These are phyloP conservation scores for Nettapus auritus DNA, from an alignment of 2,113 vertebrate genomes.

Conservation along the genomic window DNA sequence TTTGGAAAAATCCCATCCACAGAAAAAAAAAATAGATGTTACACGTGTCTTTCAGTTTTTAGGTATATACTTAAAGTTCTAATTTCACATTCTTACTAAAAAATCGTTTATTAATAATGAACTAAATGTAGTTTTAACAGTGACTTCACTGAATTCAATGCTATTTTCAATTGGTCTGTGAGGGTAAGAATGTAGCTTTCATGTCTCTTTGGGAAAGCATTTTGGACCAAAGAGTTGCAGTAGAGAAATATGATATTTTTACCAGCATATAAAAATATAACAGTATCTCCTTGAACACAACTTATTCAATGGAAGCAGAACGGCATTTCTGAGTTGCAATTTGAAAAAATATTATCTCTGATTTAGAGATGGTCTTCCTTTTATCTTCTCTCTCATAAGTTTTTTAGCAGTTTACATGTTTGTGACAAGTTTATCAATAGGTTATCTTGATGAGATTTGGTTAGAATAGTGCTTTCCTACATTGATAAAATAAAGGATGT, in stretches of 20 bases:
- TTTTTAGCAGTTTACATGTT: background rate
- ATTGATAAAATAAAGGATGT: background rate
- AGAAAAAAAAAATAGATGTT: background rate
- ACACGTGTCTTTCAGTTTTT: background rate
- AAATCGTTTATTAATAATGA: background rate
- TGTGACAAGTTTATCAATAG: background rate
- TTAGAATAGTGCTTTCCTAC: background rate
- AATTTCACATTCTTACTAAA: background rate
- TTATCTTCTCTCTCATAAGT: background rate
- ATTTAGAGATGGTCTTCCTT: background rate
- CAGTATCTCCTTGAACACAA: background rate
- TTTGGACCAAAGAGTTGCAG: background rate
- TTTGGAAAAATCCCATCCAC: background rate
- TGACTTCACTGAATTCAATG: background rate
- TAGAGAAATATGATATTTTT: background rate
- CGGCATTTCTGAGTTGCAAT: background rate
- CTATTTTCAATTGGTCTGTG: background rate
- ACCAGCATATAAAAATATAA: background rate
- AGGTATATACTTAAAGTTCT: background rate
- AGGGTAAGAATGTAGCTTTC: background rate
- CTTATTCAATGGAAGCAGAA: background rate
- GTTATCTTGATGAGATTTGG: background rate
- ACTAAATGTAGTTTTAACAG: background rate
- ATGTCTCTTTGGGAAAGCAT: background rate
- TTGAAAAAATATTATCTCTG: background rate